Conservation (phyloP, 2,797 vertebrate genomes). For the Phrynocephalus guinanensis region DNA sequence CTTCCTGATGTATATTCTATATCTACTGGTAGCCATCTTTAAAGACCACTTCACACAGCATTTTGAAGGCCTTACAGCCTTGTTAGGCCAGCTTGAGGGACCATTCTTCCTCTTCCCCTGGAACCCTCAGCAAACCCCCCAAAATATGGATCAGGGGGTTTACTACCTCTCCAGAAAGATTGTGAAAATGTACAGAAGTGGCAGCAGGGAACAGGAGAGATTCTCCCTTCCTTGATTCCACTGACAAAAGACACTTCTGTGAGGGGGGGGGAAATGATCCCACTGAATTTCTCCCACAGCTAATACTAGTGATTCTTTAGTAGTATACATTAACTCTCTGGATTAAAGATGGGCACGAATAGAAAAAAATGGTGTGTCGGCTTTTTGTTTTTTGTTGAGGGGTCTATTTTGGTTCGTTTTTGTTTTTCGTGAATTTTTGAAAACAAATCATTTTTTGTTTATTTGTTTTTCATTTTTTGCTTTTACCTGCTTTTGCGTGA, state of each 20-base stretch:
- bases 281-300: background rate
- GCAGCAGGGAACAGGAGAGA: background rate
- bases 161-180: background rate
- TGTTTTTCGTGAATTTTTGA: too few species aligned
- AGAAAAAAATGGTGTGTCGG: too few species aligned
- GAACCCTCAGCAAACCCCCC: background rate
- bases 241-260: background rate
- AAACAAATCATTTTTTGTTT: too few species aligned
- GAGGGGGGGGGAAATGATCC: background rate
- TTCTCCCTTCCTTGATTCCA: background rate
- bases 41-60: background rate
- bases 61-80: background rate
- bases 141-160: background rate
- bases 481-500: too few species aligned
- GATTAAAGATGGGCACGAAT: too few species aligned
- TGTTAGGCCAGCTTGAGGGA: background rate
- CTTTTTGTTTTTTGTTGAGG: too few species aligned
- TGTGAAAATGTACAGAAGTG: background rate
- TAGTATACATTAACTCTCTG: background rate
- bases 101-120: too few species aligned
- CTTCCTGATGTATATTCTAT: background rate
- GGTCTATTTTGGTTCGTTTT: too few species aligned
- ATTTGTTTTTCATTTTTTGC: too few species aligned
- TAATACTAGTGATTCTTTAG: background rate
- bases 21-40: background rate